Base-by-base conservation (phyloP, 2,888 invertebrate species). In the Spicauda simplicius region DNA sequence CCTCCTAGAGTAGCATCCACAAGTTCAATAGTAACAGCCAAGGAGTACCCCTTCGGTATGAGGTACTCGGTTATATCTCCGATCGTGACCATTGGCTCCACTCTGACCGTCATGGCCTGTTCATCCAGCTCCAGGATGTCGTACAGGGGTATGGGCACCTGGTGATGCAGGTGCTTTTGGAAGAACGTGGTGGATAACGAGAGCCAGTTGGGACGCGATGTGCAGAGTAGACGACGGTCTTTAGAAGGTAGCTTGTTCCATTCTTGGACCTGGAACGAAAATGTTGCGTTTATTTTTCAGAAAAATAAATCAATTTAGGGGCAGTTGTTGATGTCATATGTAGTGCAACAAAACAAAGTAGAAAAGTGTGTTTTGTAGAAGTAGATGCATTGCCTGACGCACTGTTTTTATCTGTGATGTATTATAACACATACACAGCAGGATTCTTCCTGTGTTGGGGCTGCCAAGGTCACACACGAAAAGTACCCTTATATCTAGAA, bases 1-100 rank as follows among this genome's bases (percentile, higher is more conserved):
- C 93, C 96, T 74, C 96, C 96, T 19, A 96, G 84, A 6, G 96
- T 96, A 20, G 96, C 96, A 80, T 96, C 96, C 0, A 93, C 94
- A 60, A 96, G 93, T 82, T 96, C 96, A 58, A 96, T 91, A 37
- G 95, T 95, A 2, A 96, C 95, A 1, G 95, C 96, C 58, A 96
- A 79, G 0, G 96, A 95, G 78, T 95, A 96, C 0, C 96, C 95
- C 77, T 84, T 94, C 0, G 95, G 95, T 77, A 95, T 95, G 19
- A 96, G 82, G 76, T 89, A 95, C 72, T 94, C 90, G 0, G 95
- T 95, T 56, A 96, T 94, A 61, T 95, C 95, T 0, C 95, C 95
- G 10, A 96, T 95, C 0, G 95, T 95, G 12, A 94, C 95, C 93
- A 95, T 95, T 3, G 96, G 96, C 75, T 96, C 96, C 30, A 95